Evolutionary conservation across 2,113 vertebrate species (phyloP), one percentile per base, ranked within the genome.

Genomic region (Sander vitreus): DNA sequence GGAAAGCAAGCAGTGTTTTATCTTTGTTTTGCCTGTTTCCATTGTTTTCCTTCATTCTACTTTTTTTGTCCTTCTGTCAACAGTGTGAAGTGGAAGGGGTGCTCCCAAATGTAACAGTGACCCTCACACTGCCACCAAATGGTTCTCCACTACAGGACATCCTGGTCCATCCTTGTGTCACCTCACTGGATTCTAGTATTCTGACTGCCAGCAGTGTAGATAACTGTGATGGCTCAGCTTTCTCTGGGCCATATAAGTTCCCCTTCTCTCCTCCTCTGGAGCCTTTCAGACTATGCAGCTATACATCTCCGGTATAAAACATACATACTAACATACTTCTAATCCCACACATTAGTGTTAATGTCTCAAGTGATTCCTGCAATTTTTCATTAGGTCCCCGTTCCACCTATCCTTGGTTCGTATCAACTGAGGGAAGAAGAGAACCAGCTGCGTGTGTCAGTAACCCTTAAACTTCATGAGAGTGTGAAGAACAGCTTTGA

Each of bases 31-130:
- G 0, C 3, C 1, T 57, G 4, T 73, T 79, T 8, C 19, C 1
- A 33, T 67, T 76, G 7, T 47, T 64, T 45, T 59, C 10, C 13
- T n/a, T 67, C 5, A 27, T 57, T 50, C 23, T 55, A 19, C 14
- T 47, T 58, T 55, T 55, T 13, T 54, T 81, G n/a, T 21, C 18
- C 30, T 71, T 58, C 45, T 89, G 15, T 68, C 59, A 48, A 82
- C 87, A 99, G 98, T 98, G 97, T 95, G 97, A 99, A 79, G 95
- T 99, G 27, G 97, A 99, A 93, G 97, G 97, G 14, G 91, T 96
- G 80, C 95, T 97, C 45, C 97, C 97, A 74, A 97, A 95, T 39
- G 96, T 99, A 79, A 97, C 95, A 0, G 93, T 98, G 81, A 97
- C 95, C 83, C 95, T 99, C 89, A 95, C 92, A 19, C 95, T 99